Evolutionary conservation across 2,113 vertebrate species (phyloP).

Genomic region (Cyprinodon brontotheroides): DNA sequence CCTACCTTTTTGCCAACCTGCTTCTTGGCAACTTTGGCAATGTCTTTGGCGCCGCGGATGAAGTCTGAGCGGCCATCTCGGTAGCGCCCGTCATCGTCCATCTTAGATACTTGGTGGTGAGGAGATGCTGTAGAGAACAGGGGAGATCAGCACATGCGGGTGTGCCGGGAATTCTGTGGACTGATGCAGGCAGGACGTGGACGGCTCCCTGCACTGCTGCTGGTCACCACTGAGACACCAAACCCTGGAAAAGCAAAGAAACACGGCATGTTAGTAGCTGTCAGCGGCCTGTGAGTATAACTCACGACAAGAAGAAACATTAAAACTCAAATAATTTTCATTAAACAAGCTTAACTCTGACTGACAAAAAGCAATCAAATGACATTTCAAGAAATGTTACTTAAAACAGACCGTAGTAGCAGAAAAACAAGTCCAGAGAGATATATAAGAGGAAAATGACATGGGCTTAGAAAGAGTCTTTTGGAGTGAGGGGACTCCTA

Average conservation of each 20-base stretch:
- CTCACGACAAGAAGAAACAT: not conserved
- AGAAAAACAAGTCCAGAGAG: no score
- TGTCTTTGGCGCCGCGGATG: conserved; percentile 95
- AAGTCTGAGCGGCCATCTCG: conserved; percentile 90
- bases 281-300: not conserved
- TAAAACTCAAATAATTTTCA: not conserved
- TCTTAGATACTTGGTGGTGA: conserved; percentile 56
- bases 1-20: conserved; percentile 93
- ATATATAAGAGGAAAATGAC: no score
- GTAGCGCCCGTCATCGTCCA: conserved; percentile 89
- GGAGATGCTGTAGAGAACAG: conserved; percentile 42
- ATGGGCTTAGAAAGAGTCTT: no score
- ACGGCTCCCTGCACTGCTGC: conserved; percentile 51
- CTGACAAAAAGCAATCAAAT: no score
- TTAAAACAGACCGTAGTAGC: no score
- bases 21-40: conserved; percentile 95
- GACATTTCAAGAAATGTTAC: no score
- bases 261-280: conserved; percentile 16
- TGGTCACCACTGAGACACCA: not conserved
- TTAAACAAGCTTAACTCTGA: not conserved
- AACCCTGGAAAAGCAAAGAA: conserved; percentile 44
- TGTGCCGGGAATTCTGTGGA: conserved; percentile 33
- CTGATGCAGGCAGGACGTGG: conserved; percentile 59
- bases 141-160: conserved; percentile 70
- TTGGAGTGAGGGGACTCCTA: no score